Evolutionary conservation across 2,797 vertebrate species (phyloP).

Genomic region (Martes flavigula): DNA sequence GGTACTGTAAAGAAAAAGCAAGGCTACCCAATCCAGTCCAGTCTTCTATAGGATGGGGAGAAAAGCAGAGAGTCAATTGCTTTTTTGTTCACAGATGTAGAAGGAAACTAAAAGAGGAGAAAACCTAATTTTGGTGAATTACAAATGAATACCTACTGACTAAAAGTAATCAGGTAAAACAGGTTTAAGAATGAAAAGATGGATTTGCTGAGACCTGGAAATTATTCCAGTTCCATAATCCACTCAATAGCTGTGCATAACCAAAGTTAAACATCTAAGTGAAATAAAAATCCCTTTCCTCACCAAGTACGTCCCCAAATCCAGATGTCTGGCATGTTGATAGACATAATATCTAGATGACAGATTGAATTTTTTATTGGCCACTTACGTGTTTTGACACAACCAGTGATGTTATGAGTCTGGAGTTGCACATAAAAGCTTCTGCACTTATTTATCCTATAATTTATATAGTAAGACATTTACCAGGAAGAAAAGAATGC

Average conservation of each 20-base stretch:
- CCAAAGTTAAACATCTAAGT: neutral
- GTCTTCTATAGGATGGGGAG: neutral
- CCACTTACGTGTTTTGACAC: neutral
- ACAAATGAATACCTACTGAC: neutral
- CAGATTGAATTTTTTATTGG: neutral
- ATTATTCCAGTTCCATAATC: neutral
- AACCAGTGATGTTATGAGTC: neutral
- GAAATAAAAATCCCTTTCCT: neutral
- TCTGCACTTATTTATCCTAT: neutral
- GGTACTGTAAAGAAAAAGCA: neutral
- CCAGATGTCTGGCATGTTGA: conserved; percentile 9
- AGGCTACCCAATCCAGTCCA: neutral
- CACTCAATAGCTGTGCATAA: neutral
- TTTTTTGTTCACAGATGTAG: neutral
- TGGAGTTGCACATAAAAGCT: neutral
- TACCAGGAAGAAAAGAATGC: neutral
- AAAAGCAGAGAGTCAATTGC: neutral
- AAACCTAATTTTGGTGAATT: neutral
- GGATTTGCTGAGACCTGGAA: neutral
- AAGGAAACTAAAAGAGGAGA: neutral
- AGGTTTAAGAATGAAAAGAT: neutral
- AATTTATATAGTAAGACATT: neutral
- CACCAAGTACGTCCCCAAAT: neutral
- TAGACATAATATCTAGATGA: neutral
- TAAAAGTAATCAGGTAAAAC: neutral